Evolutionary conservation across 2,797 vertebrate species (phyloP).

Genomic region (Danio choprae): DNA sequence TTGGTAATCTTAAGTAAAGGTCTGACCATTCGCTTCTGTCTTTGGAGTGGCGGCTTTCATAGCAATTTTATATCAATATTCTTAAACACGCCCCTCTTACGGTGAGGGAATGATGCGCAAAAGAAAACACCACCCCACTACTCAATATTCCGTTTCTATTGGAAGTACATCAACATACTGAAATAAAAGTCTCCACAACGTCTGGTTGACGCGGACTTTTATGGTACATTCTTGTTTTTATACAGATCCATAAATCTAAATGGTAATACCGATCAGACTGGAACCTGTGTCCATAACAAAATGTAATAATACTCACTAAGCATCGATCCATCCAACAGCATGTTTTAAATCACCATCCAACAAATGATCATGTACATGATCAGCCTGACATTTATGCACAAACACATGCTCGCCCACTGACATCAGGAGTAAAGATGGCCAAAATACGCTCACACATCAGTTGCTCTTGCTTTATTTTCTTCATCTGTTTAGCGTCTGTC

Average conservation of each 20-base stretch:
- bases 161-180: no score
- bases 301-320: background rate
- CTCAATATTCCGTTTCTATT: no score
- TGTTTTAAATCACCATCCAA: constrained; percentile 1
- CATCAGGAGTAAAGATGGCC: constrained; percentile 22
- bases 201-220: no score
- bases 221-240: background rate
- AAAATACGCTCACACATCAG: background rate
- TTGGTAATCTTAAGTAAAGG: no score
- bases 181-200: no score
- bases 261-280: background rate
- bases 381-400: constrained; percentile 8
- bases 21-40: no score
- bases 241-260: background rate
- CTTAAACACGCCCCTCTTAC: no score
- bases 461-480: background rate
- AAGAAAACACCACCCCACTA: no score
- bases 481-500: constrained; percentile 22
- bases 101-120: no score
- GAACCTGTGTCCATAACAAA: background rate
- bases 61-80: no score
- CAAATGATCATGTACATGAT: background rate
- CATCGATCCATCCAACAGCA: background rate
- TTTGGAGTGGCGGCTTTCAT: no score
- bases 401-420: constrained; percentile 2